Percentiles rank a stretch among this genome's conserved stretches.
Evolutionary conservation across 2,888 invertebrate genomes (phyloP).

Genomic region (Cecidostiba fungosa): DNA sequence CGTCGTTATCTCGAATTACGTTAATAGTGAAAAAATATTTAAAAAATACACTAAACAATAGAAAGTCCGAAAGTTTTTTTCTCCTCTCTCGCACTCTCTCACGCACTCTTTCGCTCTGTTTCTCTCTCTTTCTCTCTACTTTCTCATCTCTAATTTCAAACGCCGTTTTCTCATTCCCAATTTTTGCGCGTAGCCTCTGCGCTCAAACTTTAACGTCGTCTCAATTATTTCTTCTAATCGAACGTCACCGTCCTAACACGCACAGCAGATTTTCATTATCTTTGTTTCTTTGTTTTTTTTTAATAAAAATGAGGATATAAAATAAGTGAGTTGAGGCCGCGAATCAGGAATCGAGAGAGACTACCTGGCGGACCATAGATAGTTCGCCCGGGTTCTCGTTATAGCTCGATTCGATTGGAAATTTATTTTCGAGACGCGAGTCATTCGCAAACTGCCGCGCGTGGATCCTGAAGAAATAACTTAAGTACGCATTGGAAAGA

Average conservation of each 20-base stretch:
- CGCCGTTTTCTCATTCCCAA: background rate
- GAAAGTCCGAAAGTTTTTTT: slow-evolving; percentile 42
- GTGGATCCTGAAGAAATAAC: background rate
- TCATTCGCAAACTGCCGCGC: slow-evolving; percentile 21
- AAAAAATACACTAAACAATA: slow-evolving; percentile 57
- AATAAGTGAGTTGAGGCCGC: slow-evolving; percentile 31
- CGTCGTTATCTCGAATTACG: slow-evolving; percentile 40
- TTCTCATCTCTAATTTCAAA: slow-evolving; percentile 13
- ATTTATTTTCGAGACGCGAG: slow-evolving; percentile 24
- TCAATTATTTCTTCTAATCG: background rate
- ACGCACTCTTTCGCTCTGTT: too few species aligned
- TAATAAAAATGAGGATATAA: slow-evolving; percentile 32
- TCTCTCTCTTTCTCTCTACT: background rate
- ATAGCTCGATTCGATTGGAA: slow-evolving; percentile 33
- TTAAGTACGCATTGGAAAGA: slow-evolving; percentile 27
- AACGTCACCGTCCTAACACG: background rate
- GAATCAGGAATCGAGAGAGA: slow-evolving; percentile 23
- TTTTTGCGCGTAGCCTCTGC: background rate
- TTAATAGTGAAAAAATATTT: slow-evolving; percentile 58
- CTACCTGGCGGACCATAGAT: too few species aligned
- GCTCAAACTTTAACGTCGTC: slow-evolving; percentile 20
- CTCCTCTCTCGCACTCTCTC: background rate
- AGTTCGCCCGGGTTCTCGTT: slow-evolving; percentile 18
- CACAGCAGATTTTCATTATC: background rate
- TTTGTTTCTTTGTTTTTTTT: background rate